These are phyloP conservation scores for Cerastis leucographa DNA, from an alignment of 2,888 invertebrate genomes.

Conservation along the genomic window DNA sequence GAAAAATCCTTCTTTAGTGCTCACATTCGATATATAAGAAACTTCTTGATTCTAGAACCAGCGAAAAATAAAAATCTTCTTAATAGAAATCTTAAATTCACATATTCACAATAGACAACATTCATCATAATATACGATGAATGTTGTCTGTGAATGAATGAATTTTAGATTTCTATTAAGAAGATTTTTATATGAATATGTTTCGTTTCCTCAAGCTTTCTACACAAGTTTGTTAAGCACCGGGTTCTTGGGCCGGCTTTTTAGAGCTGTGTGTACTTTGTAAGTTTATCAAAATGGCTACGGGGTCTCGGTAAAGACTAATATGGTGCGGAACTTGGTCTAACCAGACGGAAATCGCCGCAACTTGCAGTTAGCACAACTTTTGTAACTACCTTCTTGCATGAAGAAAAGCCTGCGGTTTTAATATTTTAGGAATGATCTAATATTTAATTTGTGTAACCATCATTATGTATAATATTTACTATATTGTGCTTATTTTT, in stretches of 20 bases:
- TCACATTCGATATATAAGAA: too few relatives aligned
- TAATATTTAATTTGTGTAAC: background rate
- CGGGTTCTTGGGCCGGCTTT: background rate
- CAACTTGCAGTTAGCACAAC: constrained; percentile 9
- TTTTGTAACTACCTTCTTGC: background rate
- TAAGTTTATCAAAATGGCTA: constrained; percentile 25
- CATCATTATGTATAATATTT: background rate
- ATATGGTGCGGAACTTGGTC: constrained; percentile 19
- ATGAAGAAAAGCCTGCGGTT: background rate
- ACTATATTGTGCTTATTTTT: background rate
- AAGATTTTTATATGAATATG: background rate
- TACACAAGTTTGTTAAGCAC: background rate
- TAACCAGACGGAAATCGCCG: constrained; percentile 1
- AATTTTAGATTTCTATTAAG: background rate
- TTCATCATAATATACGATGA: too few relatives aligned
- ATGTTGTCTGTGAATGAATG: background rate
- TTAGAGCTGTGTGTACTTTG: constrained; percentile 1
- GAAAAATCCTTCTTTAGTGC: too few relatives aligned
- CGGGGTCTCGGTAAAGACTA: constrained; percentile 7
- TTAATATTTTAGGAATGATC: background rate
- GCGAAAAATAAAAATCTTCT: too few relatives aligned
- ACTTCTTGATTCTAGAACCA: background rate
- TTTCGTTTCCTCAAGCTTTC: background rate
- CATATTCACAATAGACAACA: too few relatives aligned
- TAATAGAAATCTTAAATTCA: too few relatives aligned